A percentile compares a stretch with the other conserved stretches of the same genome.
Evolutionary conservation across 2,888 invertebrate genomes (phyloP).

Genomic region (Heliconius charithonia): DNA sequence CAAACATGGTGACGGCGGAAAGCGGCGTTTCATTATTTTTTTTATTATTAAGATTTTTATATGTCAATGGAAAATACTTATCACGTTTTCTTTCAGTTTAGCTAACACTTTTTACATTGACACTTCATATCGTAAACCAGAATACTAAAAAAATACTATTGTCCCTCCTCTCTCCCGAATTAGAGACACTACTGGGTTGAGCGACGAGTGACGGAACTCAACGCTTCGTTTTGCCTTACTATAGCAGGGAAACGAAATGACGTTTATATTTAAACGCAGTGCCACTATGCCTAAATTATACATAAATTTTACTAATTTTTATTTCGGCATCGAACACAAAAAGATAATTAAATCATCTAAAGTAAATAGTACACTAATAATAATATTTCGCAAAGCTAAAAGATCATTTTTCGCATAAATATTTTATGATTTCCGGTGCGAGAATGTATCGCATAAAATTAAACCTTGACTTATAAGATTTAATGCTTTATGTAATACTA

Average conservation of each 20-base stretch:
- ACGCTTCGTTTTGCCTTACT: neutral
- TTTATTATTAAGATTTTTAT: too few relatives aligned
- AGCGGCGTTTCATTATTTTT: too few relatives aligned
- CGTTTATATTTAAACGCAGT: neutral
- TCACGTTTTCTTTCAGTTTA: too few relatives aligned
- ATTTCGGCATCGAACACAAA: neutral
- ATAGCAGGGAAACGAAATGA: neutral
- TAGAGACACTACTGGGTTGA: too few relatives aligned
- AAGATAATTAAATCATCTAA: neutral
- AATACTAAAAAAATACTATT: too few relatives aligned
- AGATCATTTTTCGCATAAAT: constrained; percentile 21
- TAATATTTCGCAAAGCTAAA: neutral
- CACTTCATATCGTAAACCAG: neutral
- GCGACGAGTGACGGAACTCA: neutral
- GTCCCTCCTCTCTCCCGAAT: too few relatives aligned
- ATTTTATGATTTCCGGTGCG: constrained; percentile 24
- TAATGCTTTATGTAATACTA: neutral
- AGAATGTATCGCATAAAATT: constrained; percentile 14
- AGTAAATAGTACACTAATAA: constrained; percentile 18
- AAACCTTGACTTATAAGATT: constrained; percentile 23
- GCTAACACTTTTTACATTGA: too few relatives aligned
- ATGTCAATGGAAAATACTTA: too few relatives aligned
- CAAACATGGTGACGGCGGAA: too few relatives aligned
- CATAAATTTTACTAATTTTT: neutral
- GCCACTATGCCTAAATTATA: neutral